Conservation (phyloP, 2,797 vertebrate genomes). For the Thripadectes ignobilis region DNA sequence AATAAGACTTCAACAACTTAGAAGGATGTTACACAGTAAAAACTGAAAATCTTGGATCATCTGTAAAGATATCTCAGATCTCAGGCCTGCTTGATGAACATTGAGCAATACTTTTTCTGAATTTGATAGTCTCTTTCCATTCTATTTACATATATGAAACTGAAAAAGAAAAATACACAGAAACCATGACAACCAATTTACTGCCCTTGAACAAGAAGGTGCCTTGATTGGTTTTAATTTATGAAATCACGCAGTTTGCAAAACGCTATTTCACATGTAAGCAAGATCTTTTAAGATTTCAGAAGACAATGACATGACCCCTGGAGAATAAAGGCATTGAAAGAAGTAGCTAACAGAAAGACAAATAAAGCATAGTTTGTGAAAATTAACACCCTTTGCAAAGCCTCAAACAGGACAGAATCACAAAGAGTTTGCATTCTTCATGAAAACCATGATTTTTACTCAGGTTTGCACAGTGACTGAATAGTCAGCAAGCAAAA, state of each 20-base stretch:
- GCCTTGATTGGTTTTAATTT: conserved; percentile 39
- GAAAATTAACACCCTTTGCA: conserved; percentile 44
- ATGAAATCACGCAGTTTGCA: conserved; percentile 26
- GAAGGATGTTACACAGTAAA: neutral
- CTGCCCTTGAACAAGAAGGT: conserved; percentile 17
- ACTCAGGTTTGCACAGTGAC: neutral
- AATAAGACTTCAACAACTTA: neutral
- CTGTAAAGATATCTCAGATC: neutral
- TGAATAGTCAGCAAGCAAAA: neutral
- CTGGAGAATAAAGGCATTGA: conserved; percentile 64
- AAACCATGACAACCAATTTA: neutral
- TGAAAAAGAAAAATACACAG: neutral
- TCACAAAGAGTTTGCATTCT: neutral
- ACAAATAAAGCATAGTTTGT: conserved; percentile 56
- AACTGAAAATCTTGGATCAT: neutral
- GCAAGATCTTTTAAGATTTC: conserved; percentile 65
- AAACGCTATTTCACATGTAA: conserved; percentile 58
- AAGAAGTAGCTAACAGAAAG: conserved; percentile 48
- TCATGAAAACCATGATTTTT: conserved; percentile 14
- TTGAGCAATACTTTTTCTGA: neutral
- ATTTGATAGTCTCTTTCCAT: neutral
- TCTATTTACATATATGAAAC: neutral
- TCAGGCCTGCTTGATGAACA: neutral
- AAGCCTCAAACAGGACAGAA: conserved; percentile 5
- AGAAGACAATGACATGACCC: conserved; percentile 64